These are phyloP conservation scores for Scelioninae gen. 2 DNA, from an alignment of 2,888 invertebrate species.

Conservation along the genomic window DNA sequence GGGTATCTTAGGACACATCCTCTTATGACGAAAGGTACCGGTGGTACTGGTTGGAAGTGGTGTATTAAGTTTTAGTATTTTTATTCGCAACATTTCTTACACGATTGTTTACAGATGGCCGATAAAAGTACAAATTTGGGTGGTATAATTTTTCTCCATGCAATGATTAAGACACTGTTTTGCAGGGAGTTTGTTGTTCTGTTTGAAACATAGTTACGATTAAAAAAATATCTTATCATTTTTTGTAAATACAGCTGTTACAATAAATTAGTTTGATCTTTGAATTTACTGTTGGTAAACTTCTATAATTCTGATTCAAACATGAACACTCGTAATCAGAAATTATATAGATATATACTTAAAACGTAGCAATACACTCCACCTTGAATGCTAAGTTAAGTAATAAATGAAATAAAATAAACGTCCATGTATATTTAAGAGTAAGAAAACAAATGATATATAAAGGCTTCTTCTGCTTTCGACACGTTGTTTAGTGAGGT, in stretches of 20 bases:
- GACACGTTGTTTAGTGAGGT: no score
- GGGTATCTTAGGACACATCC: no score
- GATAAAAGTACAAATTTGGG: no score
- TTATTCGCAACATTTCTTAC: no score
- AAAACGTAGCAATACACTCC: not conserved
- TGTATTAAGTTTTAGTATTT: no score
- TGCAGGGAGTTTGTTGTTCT: no score
- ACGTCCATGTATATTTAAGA: conserved; percentile 8
- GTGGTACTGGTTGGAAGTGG: no score
- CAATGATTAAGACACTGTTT: no score
- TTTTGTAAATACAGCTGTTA: conserved; percentile 23
- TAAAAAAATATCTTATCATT: conserved; percentile 1
- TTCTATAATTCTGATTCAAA: conserved; percentile 9
- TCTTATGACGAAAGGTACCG: no score
- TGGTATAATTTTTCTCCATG: no score
- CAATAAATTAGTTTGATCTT: conserved; percentile 8
- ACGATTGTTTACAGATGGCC: no score
- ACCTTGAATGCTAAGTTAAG: conserved; percentile 1
- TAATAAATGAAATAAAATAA: conserved; percentile 13
- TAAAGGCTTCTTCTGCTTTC: not conserved
- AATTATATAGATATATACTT: conserved; percentile 21
- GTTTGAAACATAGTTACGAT: no score
- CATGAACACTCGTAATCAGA: conserved; percentile 7
- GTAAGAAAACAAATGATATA: conserved; percentile 4
- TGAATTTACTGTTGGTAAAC: conserved; percentile 26